Base-by-base conservation (phyloP, 2,797 vertebrate species). In the Diglossa cyanea region DNA sequence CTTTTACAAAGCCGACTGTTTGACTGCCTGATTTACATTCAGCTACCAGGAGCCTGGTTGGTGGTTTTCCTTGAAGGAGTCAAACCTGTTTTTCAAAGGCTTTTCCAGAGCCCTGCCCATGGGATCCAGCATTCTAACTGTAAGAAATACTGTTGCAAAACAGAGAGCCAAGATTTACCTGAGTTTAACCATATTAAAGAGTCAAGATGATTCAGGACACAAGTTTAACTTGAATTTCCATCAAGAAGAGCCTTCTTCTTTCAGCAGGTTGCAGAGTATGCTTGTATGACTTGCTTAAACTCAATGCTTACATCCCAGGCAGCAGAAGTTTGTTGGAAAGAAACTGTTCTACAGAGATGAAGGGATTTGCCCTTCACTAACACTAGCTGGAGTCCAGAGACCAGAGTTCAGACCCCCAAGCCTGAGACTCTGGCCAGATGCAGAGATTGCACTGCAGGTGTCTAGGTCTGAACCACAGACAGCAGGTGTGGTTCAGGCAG, bases 41-140 rank as follows among this genome's bases (percentile, higher is more conserved):
- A 68, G 68, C 68, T 78, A 65, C 91, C 31, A 50, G 68, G 77
- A 91, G 21, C 17, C 16, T 82, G 39, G n/a, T 57, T 61, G 30
- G 75, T 91, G 87, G 39, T 90, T 95, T 94, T 93, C 35, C 61
- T 77, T 91, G 79, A 75, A 90, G 96, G 68, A 90, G 85, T 58
- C 79, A 94, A 91, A 93, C 94, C 85, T 95, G 96, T 94, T 96
- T 86, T 95, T 90, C 91, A 90, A 94, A 90, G 44, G n/a, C 28
- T 93, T 90, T 91, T 83, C 35, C 42, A 68, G 61, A 83, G 72
- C 85, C 89, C 68, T 84, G 45, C 87, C 91, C 35, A 44, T 28
- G 78, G 65, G 47, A 86, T 91, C 84, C 62, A 80, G 11, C 42
- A 24, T 33, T 71, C 40, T 58, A 74, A 85, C 60, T 85, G 20